These are phyloP conservation scores for Pseudorectes ferrugineus DNA, from an alignment of 2,113 vertebrate genomes.

Conservation along the genomic window DNA sequence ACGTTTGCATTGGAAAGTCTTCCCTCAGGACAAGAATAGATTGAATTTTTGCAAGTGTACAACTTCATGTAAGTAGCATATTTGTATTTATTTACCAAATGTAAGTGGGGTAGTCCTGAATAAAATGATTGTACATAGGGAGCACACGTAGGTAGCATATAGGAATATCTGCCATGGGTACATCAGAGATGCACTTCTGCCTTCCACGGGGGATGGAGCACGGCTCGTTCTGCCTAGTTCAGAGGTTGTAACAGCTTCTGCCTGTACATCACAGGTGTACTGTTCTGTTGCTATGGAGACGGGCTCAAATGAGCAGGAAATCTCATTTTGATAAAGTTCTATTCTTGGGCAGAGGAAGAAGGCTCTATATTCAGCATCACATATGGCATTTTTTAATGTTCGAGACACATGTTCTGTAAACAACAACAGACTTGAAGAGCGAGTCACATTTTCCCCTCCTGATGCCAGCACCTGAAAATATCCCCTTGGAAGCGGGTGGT, in stretches of 20 bases:
- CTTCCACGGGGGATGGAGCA: background rate
- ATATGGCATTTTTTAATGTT: background rate
- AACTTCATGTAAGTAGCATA: background rate
- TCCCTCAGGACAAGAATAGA: slow-evolving; percentile 33
- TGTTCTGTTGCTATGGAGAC: slow-evolving; percentile 33
- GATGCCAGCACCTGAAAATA: background rate
- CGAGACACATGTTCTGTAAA: background rate
- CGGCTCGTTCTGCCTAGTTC: background rate
- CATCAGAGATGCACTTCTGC: background rate
- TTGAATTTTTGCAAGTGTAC: slow-evolving; percentile 3
- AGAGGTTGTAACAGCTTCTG: background rate
- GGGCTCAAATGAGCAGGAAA: slow-evolving; percentile 27
- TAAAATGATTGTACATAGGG: background rate
- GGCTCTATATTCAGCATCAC: background rate
- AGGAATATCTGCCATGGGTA: background rate
- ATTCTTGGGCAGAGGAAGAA: slow-evolving; percentile 15
- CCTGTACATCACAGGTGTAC: slow-evolving; percentile 13
- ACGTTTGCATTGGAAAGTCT: background rate
- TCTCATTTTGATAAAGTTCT: slow-evolving; percentile 50
- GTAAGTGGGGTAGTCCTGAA: background rate
- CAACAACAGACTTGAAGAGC: background rate
- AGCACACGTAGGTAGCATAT: background rate
- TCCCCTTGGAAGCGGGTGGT: background rate
- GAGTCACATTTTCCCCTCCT: background rate
- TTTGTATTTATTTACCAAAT: slow-evolving; percentile 19